Base-by-base conservation (phyloP, 2,888 invertebrate species). In the Neoscelio sp. region DNA sequence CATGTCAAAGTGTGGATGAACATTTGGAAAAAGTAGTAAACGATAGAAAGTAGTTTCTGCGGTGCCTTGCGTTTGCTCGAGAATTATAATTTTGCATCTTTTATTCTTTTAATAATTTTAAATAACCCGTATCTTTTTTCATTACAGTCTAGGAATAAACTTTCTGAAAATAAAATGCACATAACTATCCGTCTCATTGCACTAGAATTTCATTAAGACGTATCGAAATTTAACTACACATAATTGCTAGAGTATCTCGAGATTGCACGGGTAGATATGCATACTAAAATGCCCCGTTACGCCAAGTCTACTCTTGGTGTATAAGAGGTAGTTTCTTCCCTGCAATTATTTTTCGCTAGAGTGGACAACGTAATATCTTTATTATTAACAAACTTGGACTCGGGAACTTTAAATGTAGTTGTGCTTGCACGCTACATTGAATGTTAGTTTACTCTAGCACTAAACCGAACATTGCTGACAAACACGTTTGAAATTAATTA, bases 151-250 rank as follows among this genome's bases (percentile, higher is more conserved):
- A n/a, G n/a, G n/a, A n/a, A n/a, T n/a, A n/a, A n/a, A n/a, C n/a
- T n/a, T n/a, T n/a, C n/a, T n/a, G n/a, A n/a, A n/a, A n/a, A n/a
- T n/a, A n/a, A n/a, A n/a, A n/a, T n/a, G n/a, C n/a, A n/a, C n/a
- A n/a, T n/a, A n/a, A n/a, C n/a, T n/a, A n/a, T n/a, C n/a, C n/a
- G n/a, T n/a, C n/a, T n/a, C n/a, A n/a, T 38, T 13, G 35, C 2
- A 7, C 33, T 44, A 54, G 56, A 64, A 65, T 65, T 65, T 74
- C 65, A 74, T 74, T 74, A 74, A 74, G 56, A 74, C 20, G 38
- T 40, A 65, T 52, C 35, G 35, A 54, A 64, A 46, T 64, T 64
- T 48, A 64, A 62, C 56, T 26, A 73, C 46, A 48, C 54, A 65
- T 74, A 73, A 73, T 73, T 46, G 44, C 52, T 26, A 30, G 18